Percentiles rank a stretch among this genome's conserved stretches.
phyloP scores from a whole-genome alignment of 2,113 vertebrate species.

The Phylloscopus whistleri region DNA sequence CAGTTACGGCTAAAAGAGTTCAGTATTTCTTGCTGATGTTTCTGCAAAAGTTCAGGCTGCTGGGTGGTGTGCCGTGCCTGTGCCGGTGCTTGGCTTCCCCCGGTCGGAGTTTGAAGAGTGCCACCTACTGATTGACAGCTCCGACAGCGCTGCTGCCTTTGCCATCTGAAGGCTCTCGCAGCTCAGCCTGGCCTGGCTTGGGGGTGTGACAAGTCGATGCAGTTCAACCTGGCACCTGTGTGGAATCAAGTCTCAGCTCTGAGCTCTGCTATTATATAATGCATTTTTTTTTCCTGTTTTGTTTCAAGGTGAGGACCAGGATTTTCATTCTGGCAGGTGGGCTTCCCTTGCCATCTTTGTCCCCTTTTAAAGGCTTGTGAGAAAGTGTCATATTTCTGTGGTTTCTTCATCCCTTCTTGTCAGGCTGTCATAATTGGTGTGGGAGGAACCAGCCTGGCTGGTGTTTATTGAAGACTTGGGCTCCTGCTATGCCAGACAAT shows the following conservation, averaged over 20 bases:
- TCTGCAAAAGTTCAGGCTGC: neutral
- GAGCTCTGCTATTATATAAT: neutral
- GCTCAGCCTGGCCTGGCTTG: neutral
- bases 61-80: neutral
- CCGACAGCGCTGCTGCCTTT: neutral
- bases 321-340: neutral
- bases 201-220: neutral
- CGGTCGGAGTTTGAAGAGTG: constrained; percentile 1
- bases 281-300: neutral
- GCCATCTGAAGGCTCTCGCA: neutral
- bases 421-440: neutral
- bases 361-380: neutral
- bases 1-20: neutral
- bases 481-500: neutral
- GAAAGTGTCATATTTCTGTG: neutral
- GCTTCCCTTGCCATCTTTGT: neutral
- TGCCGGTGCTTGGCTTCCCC: neutral
- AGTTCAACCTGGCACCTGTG: neutral
- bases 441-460: constrained; percentile 11
- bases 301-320: neutral
- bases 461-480: neutral
- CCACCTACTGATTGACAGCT: constrained; percentile 34
- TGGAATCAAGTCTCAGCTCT: neutral
- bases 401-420: neutral
- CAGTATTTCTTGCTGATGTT: neutral